A percentile compares a stretch with the other conserved stretches of the same genome.
phyloP scores from a whole-genome alignment of 2,113 vertebrate species.

The Sus scrofa region T2T-Sscrofa CM000826.6:151655001-151655500 shows the following conservation, averaged over 20 bases:
- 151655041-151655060: rapidly evolving
- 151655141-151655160: background rate
- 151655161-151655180: background rate
- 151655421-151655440: background rate
- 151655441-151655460: background rate
- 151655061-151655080: background rate
- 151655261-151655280: rapidly evolving
- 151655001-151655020: no score
- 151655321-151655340: rapidly evolving
- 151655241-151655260: background rate
- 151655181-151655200: background rate
- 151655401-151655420: background rate
- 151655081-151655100: background rate
- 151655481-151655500: background rate
- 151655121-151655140: background rate
- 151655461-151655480: background rate
- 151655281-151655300: background rate
- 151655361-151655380: background rate
- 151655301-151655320: background rate
- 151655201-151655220: background rate
- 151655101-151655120: background rate
- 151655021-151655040: background rate
- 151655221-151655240: background rate
- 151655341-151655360: background rate
- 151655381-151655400: background rate